phyloP scores from a whole-genome alignment of 2,113 vertebrate species.

The Plectropomus leopardus region DNA sequence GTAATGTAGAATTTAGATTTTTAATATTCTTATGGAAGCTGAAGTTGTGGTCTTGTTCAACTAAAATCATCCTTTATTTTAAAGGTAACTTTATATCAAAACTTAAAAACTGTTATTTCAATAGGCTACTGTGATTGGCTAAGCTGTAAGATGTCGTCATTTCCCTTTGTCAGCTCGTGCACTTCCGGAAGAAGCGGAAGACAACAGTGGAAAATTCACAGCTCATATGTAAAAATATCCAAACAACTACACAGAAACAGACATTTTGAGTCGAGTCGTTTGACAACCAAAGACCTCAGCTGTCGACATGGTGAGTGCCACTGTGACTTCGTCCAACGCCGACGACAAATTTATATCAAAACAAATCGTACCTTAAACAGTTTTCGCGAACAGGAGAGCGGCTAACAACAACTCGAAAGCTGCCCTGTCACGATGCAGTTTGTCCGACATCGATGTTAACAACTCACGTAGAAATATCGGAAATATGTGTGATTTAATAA shows the following conservation, averaged over 20 bases:
- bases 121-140: constrained; percentile 27
- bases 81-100: neutral
- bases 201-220: constrained; percentile 45
- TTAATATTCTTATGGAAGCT: neutral
- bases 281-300: neutral
- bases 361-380: neutral
- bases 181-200: constrained; percentile 69
- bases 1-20: too few relatives aligned
- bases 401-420: constrained; percentile 67
- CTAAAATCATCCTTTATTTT: neutral
- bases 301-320: constrained; percentile 69
- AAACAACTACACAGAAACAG: neutral
- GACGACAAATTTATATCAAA: neutral
- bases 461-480: rapidly evolving
- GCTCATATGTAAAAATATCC: neutral
- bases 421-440: constrained; percentile 69
- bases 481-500: neutral
- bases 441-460: neutral
- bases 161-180: constrained; percentile 30
- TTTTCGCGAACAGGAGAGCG: constrained; percentile 32
- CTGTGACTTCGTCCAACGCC: rapidly evolving
- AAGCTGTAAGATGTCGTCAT: constrained; percentile 10
- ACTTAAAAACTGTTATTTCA: neutral
- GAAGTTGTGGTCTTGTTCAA: neutral
- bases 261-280: neutral